Conservation (phyloP, 2,888 invertebrate genomes). For the Amphimallon solstitiale region DNA sequence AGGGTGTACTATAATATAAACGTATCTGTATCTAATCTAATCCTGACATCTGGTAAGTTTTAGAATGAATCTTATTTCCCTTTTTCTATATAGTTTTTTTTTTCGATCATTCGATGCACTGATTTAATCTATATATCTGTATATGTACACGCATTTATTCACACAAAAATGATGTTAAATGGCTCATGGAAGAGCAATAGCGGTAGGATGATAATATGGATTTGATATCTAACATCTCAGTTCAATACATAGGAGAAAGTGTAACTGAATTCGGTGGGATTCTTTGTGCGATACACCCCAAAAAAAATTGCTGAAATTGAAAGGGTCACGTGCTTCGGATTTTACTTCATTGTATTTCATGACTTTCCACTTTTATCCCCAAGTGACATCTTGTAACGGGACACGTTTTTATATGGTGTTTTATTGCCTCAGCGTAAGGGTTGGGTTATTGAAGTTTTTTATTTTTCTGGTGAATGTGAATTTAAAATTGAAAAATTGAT, state of each 20-base stretch:
- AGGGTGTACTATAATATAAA: constrained; percentile 11
- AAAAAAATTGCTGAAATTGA: constrained; percentile 56
- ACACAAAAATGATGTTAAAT: constrained; percentile 61
- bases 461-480: constrained; percentile 6
- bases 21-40: constrained; percentile 43
- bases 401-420: constrained; percentile 35
- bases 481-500: constrained; percentile 35
- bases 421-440: constrained; percentile 20
- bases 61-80: constrained; percentile 3
- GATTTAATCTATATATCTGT: constrained; percentile 20
- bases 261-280: constrained; percentile 51
- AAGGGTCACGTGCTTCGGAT: constrained; percentile 61
- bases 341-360: constrained; percentile 61
- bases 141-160: constrained; percentile 42
- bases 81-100: neutral
- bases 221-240: constrained; percentile 54
- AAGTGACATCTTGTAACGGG: constrained; percentile 47
- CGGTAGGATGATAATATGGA: constrained; percentile 59
- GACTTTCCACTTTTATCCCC: constrained; percentile 61
- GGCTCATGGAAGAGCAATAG: constrained; percentile 54
- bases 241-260: constrained; percentile 42
- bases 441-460: constrained; percentile 28
- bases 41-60: constrained; percentile 35
- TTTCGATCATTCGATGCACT: constrained; percentile 8
- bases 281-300: constrained; percentile 56